phyloP scores from a whole-genome alignment of 2,113 vertebrate genomes.

The Dicerorhinus sumatrensis region DNA sequence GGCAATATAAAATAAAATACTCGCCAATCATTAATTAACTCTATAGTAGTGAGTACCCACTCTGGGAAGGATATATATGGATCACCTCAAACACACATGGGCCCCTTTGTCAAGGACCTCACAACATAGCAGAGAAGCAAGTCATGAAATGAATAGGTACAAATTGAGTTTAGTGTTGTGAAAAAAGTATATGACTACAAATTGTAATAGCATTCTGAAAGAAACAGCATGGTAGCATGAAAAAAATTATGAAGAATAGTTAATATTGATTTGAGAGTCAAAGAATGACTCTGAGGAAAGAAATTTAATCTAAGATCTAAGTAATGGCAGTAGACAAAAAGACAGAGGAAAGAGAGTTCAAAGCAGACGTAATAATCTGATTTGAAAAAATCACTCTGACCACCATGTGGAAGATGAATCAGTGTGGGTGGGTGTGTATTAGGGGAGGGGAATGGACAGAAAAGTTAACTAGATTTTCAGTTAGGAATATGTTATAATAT shows the following conservation, averaged over 20 bases:
- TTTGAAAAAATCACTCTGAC: not conserved
- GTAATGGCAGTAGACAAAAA: not conserved
- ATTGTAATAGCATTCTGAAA: not conserved
- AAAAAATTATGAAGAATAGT: not conserved
- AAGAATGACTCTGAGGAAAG: not conserved
- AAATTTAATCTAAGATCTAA: not conserved
- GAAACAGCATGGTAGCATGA: not conserved
- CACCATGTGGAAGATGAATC: not conserved
- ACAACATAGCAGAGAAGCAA: not conserved
- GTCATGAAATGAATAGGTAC: not conserved
- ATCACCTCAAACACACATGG: not conserved
- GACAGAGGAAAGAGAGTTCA: not conserved
- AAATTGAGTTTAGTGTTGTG: not conserved
- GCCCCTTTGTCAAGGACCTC: not conserved
- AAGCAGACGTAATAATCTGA: not conserved
- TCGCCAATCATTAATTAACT: not conserved
- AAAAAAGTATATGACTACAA: not conserved
- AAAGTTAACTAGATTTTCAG: not conserved
- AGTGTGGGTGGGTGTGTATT: not conserved
- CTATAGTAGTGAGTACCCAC: not conserved
- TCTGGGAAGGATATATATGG: not conserved
- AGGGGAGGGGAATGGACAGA: not conserved
- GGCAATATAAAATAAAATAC: not conserved
- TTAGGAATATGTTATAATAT: not conserved
- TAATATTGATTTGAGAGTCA: slow-evolving; percentile 7